A percentile compares a stretch with the other conserved stretches of the same genome.
These are phyloP conservation scores for Itoplectis maculator DNA, from an alignment of 2,888 invertebrate genomes.

Conservation along the genomic window DNA sequence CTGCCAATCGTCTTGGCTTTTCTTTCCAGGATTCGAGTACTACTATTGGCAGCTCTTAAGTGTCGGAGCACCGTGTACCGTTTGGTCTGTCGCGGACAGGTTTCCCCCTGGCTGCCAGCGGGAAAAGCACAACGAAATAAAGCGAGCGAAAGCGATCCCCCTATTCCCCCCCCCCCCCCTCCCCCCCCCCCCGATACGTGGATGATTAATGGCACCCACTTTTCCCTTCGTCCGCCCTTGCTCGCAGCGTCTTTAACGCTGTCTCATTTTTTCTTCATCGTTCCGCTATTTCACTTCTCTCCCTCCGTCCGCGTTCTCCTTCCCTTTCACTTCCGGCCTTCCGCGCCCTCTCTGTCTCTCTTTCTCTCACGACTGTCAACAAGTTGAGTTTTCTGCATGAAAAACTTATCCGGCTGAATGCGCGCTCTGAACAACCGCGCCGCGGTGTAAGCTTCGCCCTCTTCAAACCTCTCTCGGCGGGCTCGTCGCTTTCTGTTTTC, in stretches of 20 bases:
- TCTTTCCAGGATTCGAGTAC: not conserved
- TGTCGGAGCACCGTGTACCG: slow-evolving; percentile 2
- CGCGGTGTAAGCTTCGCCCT: slow-evolving; percentile 29
- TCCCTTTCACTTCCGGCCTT: slow-evolving; percentile 46
- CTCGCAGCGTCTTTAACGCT: slow-evolving; percentile 16
- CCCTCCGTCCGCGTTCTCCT: slow-evolving; percentile 7
- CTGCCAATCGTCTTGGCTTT: not conserved
- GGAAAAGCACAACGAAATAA: slow-evolving; percentile 50
- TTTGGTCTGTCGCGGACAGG: slow-evolving; percentile 33
- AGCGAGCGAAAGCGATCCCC: slow-evolving; percentile 31
- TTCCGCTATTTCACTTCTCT: slow-evolving; percentile 19
- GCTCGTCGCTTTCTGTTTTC: slow-evolving; percentile 6
- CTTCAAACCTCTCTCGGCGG: slow-evolving; percentile 24
- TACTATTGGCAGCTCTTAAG: slow-evolving; percentile 15
- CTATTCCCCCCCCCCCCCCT: not conserved
- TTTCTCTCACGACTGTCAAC: slow-evolving; percentile 70
- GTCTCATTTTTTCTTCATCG: slow-evolving; percentile 23
- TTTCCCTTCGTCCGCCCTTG: slow-evolving; percentile 8
- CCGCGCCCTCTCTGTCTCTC: slow-evolving; percentile 31
- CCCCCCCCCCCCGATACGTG: slow-evolving; percentile 64
- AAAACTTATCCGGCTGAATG: slow-evolving; percentile 62
- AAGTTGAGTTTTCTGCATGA: slow-evolving; percentile 71
- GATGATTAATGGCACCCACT: slow-evolving; percentile 74
- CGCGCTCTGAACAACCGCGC: slow-evolving; percentile 39
- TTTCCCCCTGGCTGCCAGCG: slow-evolving; percentile 38